phyloP scores from a whole-genome alignment of 37 sponge, comb jelly and placozoan species.

The Axinella damicornis region DNA sequence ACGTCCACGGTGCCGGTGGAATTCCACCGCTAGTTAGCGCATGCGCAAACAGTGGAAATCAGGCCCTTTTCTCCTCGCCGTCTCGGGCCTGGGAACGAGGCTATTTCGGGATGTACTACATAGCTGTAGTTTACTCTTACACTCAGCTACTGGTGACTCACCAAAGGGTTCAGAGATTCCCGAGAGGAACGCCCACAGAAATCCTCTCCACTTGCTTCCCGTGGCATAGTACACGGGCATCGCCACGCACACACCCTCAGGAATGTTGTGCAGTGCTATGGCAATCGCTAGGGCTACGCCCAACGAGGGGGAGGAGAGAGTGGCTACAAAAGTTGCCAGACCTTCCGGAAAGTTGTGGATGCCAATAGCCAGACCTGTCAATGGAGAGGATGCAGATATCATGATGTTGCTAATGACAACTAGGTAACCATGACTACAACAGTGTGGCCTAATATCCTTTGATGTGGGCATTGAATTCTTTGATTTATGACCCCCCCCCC shows the following conservation, averaged over 20 bases:
- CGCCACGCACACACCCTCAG: slow-evolving; percentile 79
- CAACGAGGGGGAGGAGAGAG: slow-evolving; percentile 62
- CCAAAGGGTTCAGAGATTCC: slow-evolving; percentile 77
- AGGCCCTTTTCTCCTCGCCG: too few species aligned
- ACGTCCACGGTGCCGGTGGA: too few species aligned
- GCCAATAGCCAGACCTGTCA: slow-evolving; percentile 70
- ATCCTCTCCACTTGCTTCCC: slow-evolving; percentile 63
- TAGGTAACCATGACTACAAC: too few species aligned
- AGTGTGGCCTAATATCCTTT: too few species aligned
- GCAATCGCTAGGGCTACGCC: slow-evolving; percentile 77
- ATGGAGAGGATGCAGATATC: not conserved
- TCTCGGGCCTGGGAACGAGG: too few species aligned
- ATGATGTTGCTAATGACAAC: not conserved
- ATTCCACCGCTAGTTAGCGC: too few species aligned
- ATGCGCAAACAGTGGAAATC: too few species aligned
- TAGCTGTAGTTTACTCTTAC: too few species aligned
- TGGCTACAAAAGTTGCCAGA: slow-evolving; percentile 76
- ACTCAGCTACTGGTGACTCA: not conserved
- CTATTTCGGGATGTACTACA: too few species aligned
- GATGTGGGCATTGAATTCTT: too few species aligned
- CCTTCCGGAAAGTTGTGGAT: slow-evolving; percentile 85
- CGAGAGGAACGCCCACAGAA: slow-evolving; percentile 73
- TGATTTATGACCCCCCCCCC: too few species aligned
- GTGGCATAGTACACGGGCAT: slow-evolving; percentile 88
- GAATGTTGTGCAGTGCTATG: slow-evolving; percentile 76